phyloP scores from a whole-genome alignment of 2,113 vertebrate species.

The Herpetotheres cachinnans region DNA sequence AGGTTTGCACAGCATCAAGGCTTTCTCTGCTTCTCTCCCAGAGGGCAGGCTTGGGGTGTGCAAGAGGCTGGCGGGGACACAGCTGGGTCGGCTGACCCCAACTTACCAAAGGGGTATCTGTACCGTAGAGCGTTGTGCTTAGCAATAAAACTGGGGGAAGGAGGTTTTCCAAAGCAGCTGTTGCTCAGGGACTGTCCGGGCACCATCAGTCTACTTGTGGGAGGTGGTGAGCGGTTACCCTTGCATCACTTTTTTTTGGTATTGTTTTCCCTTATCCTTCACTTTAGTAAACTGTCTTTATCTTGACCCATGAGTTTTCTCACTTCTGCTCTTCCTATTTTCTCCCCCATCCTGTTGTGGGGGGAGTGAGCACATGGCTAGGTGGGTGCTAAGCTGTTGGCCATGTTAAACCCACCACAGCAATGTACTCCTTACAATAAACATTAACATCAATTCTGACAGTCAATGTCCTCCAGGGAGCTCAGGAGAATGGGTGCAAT shows the following conservation, averaged over 20 bases:
- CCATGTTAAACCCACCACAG: neutral
- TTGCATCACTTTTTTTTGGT: neutral
- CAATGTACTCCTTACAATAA: neutral
- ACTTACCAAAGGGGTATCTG: neutral
- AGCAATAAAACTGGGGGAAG: neutral
- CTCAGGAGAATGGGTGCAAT: neutral
- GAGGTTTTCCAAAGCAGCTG: neutral
- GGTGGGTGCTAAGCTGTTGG: neutral
- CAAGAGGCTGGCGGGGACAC: neutral
- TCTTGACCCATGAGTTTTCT: neutral
- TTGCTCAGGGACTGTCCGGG: neutral
- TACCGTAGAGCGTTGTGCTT: fast-evolving
- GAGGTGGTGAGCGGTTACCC: neutral
- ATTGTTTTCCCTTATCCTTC: neutral
- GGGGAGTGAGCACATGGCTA: neutral
- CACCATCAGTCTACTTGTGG: neutral
- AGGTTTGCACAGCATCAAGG: too few relatives aligned
- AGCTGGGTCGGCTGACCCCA: neutral
- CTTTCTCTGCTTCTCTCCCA: neutral
- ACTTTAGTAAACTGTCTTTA: neutral
- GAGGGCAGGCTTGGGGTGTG: too few relatives aligned
- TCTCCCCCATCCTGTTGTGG: neutral
- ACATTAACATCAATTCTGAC: neutral
- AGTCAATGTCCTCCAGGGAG: neutral
- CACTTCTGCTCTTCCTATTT: neutral